phyloP scores from a whole-genome alignment of 1,140 invertebrate genomes.

The Cherax destructor region DNA sequence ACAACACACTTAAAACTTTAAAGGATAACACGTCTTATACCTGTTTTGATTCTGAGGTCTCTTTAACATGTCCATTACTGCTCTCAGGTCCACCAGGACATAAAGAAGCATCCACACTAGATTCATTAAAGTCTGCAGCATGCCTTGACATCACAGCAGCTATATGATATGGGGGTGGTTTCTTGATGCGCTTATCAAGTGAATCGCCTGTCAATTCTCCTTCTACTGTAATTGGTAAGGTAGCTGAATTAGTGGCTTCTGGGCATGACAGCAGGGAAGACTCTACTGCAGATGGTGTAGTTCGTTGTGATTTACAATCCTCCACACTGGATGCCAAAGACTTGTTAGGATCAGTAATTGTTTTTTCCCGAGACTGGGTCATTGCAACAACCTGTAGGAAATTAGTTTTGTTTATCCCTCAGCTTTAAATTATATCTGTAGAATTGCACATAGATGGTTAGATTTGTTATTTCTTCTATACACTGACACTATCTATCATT shows the following conservation, averaged over 20 bases:
- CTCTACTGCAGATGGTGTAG: neutral
- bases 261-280: neutral
- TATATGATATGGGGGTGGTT: conserved; percentile 83
- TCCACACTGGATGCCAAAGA: neutral
- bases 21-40: neutral
- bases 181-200: conserved; percentile 71
- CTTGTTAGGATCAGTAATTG: neutral
- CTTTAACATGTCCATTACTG: conserved; percentile 19
- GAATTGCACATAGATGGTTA: no score
- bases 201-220: conserved; percentile 24
- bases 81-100: neutral
- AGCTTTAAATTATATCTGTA: no score
- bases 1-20: no score
- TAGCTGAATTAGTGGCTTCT: neutral
- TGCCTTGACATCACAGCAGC: conserved; percentile 83
- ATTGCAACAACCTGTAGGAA: neutral
- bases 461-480: no score
- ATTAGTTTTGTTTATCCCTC: neutral
- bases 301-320: neutral
- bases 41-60: neutral
- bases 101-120: conserved; percentile 23
- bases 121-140: conserved; percentile 76
- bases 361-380: neutral
- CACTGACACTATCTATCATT: no score
- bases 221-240: neutral